Percentiles rank a stretch among this genome's conserved stretches.
Evolutionary conservation across 2,113 vertebrate species (phyloP).

Genomic region (Muntiacus reevesi): DNA sequence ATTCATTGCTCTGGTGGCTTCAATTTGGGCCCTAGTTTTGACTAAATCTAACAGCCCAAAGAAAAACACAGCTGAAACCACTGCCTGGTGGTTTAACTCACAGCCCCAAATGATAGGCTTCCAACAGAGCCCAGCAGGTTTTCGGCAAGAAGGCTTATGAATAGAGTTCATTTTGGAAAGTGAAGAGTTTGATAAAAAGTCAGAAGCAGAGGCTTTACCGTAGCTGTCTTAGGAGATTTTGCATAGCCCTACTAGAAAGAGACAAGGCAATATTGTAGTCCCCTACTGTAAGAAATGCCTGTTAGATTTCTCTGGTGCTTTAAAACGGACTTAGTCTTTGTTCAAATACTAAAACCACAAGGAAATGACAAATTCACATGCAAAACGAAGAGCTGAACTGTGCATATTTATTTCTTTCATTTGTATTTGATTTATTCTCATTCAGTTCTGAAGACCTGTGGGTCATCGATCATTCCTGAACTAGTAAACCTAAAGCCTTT

Average conservation of each 20-base stretch:
- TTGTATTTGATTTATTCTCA: neutral
- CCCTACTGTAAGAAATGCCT: neutral
- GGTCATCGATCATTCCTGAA: neutral
- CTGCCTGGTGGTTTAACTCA: constrained; percentile 22
- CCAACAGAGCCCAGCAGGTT: neutral
- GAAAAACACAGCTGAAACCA: constrained; percentile 60
- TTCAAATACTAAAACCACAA: neutral
- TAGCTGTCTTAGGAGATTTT: neutral
- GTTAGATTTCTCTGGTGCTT: neutral
- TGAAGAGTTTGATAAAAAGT: neutral
- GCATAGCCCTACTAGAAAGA: neutral
- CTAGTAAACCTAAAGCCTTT: neutral
- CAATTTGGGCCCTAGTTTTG: constrained; percentile 25
- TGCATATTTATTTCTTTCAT: neutral
- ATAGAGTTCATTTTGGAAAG: neutral
- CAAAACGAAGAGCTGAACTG: neutral
- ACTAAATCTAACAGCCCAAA: constrained; percentile 37
- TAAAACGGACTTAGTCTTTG: neutral
- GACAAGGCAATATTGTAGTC: neutral
- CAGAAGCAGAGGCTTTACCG: neutral
- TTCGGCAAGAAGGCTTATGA: neutral
- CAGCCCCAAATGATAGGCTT: constrained; percentile 18
- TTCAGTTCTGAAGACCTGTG: neutral
- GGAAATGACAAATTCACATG: neutral
- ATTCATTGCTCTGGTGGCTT: constrained; percentile 56